phyloP scores from a whole-genome alignment of 2,888 invertebrate genomes.

The Habrosyne pyritoides region DNA sequence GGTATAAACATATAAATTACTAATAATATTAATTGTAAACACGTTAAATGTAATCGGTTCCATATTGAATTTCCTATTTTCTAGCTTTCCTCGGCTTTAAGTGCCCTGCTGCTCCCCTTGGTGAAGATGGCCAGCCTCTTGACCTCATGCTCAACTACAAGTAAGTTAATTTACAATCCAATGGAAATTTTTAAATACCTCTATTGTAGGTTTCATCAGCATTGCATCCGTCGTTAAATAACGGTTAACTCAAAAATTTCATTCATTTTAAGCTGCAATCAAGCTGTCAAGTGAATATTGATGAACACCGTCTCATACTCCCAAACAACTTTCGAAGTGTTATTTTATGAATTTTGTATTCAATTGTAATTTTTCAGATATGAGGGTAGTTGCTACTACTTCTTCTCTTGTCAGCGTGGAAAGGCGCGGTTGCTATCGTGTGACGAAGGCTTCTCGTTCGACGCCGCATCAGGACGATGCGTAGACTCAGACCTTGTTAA shows the following conservation, averaged over 20 bases:
- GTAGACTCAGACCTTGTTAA: constrained; percentile 41
- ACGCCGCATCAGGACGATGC: constrained; percentile 44
- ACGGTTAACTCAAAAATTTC: too few species aligned
- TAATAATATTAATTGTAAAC: not conserved
- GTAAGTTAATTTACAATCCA: constrained; percentile 32
- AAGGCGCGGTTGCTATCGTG: constrained; percentile 57
- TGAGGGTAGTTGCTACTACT: constrained; percentile 54
- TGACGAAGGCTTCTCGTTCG: constrained; percentile 60
- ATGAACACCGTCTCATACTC: too few species aligned
- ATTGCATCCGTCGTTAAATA: too few species aligned
- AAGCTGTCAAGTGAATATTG: too few species aligned
- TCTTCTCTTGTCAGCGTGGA: constrained; percentile 59
- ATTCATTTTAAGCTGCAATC: too few species aligned
- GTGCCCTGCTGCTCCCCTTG: constrained; percentile 49
- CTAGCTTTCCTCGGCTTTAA: constrained; percentile 59
- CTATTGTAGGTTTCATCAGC: too few species aligned
- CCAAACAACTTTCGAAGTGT: too few species aligned
- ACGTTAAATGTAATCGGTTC: not conserved
- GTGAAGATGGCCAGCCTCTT: constrained; percentile 35
- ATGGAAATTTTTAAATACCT: too few species aligned
- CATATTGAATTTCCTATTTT: constrained; percentile 5
- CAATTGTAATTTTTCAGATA: constrained; percentile 39
- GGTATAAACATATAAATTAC: constrained; percentile 45
- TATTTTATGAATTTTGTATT: constrained; percentile 4
- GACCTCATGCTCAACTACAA: constrained; percentile 47